Conservation (phyloP, 1,140 invertebrate genomes). For the Drosophila takahashii region DNA sequence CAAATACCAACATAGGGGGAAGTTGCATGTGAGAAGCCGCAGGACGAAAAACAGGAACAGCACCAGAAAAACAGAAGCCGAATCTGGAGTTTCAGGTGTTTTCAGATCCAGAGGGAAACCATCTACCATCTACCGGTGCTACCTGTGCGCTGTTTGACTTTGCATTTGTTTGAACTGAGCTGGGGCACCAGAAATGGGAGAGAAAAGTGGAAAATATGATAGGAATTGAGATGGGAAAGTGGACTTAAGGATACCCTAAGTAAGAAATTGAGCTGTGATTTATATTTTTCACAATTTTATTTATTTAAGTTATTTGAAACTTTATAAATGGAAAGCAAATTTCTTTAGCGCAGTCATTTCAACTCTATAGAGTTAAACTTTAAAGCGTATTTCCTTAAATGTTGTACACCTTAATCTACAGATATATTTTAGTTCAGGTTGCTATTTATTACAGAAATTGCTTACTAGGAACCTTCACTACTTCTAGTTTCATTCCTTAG, state of each 20-base stretch:
- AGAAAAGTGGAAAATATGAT: slow-evolving; percentile 33
- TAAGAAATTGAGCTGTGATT: not conserved
- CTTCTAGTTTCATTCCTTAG: too few relatives aligned
- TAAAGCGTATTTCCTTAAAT: too few relatives aligned
- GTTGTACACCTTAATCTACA: too few relatives aligned
- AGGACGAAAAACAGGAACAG: slow-evolving; percentile 28
- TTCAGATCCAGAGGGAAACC: slow-evolving; percentile 8
- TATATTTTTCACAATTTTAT: not conserved
- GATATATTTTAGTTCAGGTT: too few relatives aligned
- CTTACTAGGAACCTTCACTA: too few relatives aligned
- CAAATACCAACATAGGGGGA: slow-evolving; percentile 6
- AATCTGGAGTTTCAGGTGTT: slow-evolving; percentile 23
- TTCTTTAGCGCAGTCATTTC: too few relatives aligned
- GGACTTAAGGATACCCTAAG: not conserved
- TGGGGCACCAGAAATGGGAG: slow-evolving; percentile 15
- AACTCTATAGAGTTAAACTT: too few relatives aligned
- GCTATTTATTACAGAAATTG: too few relatives aligned
- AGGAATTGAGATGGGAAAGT: not conserved
- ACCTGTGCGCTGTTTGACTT: slow-evolving; percentile 52
- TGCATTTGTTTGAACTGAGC: slow-evolving; percentile 31
- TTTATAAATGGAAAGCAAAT: too few relatives aligned
- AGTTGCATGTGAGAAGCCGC: slow-evolving; percentile 48
- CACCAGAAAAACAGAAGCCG: slow-evolving; percentile 22
- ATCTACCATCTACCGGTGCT: slow-evolving; percentile 7
- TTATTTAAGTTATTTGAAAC: not conserved